Evolutionary conservation across 2,113 vertebrate genomes (phyloP).

Genomic region (Pachycephala philippinensis): DNA sequence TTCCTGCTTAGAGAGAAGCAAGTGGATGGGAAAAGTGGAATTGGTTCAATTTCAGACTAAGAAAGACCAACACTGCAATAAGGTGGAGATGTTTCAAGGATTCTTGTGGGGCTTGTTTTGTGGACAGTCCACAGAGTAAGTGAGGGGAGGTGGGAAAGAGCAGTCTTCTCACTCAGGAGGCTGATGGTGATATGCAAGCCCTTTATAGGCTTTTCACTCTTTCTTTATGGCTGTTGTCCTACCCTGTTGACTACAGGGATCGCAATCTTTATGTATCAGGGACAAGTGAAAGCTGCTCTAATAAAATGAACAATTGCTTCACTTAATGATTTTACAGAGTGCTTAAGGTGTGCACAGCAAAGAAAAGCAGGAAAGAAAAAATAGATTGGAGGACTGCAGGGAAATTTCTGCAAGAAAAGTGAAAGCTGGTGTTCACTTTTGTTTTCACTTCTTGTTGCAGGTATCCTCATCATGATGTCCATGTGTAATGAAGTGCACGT

Average conservation of each 20-base stretch:
- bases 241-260: not conserved
- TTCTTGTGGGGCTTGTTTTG: not conserved
- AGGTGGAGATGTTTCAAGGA: not conserved
- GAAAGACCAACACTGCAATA: not conserved
- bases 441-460: conserved; percentile 62
- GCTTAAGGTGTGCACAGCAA: not conserved
- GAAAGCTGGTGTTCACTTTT: not conserved
- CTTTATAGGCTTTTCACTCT: not conserved
- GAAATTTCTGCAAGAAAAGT: not conserved
- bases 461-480: conserved; percentile 96
- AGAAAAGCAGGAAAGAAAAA: not conserved
- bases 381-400: not conserved
- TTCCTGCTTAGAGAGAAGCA: not conserved
- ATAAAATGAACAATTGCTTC: not conserved
- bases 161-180: not conserved
- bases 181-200: not conserved
- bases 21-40: not conserved
- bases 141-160: not conserved
- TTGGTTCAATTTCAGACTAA: not conserved
- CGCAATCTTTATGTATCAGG: not conserved
- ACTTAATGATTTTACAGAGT: not conserved
- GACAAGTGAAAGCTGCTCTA: not conserved
- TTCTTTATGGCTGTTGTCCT: not conserved
- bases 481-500: conserved; percentile 90
- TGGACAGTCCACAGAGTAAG: not conserved